Base-by-base conservation (phyloP, 1,140 invertebrate genomes). In the Hyphantria cunea region DNA sequence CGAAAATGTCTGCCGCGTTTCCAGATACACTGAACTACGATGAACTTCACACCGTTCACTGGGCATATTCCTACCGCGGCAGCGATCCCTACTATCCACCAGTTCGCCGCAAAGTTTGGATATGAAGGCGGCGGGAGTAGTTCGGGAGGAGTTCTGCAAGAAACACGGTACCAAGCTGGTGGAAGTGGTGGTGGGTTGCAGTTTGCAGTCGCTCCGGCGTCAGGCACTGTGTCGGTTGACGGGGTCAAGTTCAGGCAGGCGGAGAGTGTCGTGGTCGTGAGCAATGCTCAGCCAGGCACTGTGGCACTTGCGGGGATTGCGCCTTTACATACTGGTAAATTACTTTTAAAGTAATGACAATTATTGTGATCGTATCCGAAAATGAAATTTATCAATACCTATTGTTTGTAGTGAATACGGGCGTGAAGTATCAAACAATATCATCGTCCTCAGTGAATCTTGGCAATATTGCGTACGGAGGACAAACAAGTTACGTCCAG, bases 171-270 rank as follows among this genome's bases (percentile, higher is more conserved):
- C 65, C 81, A 84, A 63, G 50, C 69, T 0, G 17, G 68, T 13
- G 64, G 62, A 11, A 39, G 47, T 10, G 71, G 77, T 7, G 69
- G 69, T 15, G 67, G 68, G 6, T 82, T 86, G 39, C 85, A 86
- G 72, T 84, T 86, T 47, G 79, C 74, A 1, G 76, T 82, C 17
- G 70, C 81, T 12, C 79, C 84, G 12, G 76, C 72, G 0, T 63
- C 79, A 0, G 78, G 82, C n/a, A 65, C 62, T 7, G 76, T 88
- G 33, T 66, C 83, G 8, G 84, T 90, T 31, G 90, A 92, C 55
- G 87, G 86, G 8, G 89, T 90, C 45, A 92, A 91, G 83, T 92
- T 91, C 70, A 63, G 89, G 0, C 89, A 91, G 71, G 82, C 84
- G 0, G 90, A 92, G 66, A 90, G 85, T 53, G 83, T 91, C 32